These are phyloP conservation scores for Oscheius sp. DNA, from an alignment of 2,888 invertebrate genomes.

Conservation along the genomic window DNA sequence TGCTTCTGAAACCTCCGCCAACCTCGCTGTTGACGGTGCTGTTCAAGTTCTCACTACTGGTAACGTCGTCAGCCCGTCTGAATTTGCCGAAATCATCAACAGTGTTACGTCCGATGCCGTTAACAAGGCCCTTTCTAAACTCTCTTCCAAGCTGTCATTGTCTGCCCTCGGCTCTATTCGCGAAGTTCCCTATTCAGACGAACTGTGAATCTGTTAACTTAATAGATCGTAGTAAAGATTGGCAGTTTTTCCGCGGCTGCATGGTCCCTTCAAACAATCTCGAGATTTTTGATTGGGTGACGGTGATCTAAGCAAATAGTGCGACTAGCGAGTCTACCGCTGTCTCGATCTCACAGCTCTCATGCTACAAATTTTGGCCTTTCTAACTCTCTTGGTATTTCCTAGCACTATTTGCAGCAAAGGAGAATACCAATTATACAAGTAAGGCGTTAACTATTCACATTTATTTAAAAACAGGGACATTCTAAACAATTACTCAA, in stretches of 20 bases:
- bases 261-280: background rate
- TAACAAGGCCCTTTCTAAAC: slow-evolving; percentile 61
- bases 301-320: slow-evolving; percentile 32
- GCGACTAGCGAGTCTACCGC: slow-evolving; percentile 18
- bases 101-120: slow-evolving; percentile 63
- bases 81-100: slow-evolving; percentile 58
- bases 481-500: slow-evolving; percentile 56
- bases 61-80: slow-evolving; percentile 54
- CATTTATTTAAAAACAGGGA: slow-evolving; percentile 48
- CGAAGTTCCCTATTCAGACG: slow-evolving; percentile 67
- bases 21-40: slow-evolving; percentile 49
- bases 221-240: slow-evolving; percentile 32
- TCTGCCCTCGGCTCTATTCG: slow-evolving; percentile 60
- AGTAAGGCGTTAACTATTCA: slow-evolving; percentile 26
- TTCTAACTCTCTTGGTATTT: slow-evolving; percentile 20
- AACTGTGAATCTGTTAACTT: slow-evolving; percentile 52
- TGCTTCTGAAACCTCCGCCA: slow-evolving; percentile 43
- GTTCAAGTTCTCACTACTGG: slow-evolving; percentile 67
- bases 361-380: background rate
- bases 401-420: slow-evolving; percentile 40
- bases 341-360: slow-evolving; percentile 9
- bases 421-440: slow-evolving; percentile 54
- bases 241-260: background rate
- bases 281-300: slow-evolving; percentile 13
- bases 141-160: slow-evolving; percentile 64